Percentiles rank a stretch among this genome's conserved stretches.
Conservation (phyloP, 2,797 vertebrate genomes). For the Rhinoraja longicauda region DNA sequence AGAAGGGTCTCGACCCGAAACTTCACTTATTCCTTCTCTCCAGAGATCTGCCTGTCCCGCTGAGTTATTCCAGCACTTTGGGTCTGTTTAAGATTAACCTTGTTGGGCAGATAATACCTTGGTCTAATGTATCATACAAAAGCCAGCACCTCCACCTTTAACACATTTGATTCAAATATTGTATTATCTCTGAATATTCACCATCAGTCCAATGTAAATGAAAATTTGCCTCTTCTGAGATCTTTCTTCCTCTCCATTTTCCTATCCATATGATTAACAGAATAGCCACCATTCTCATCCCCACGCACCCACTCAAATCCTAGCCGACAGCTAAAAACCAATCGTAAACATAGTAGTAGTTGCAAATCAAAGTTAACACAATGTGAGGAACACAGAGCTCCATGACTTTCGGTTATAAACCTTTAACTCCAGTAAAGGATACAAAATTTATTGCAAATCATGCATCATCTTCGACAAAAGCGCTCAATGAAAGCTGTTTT, state of each 20-base stretch:
- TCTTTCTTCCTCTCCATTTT: background rate
- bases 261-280: background rate
- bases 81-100: background rate
- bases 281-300: background rate
- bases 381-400: background rate
- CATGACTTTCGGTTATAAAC: background rate
- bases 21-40: too few relatives aligned
- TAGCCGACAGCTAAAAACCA: background rate
- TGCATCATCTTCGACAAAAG: background rate
- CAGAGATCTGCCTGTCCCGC: too few relatives aligned
- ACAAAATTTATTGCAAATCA: background rate
- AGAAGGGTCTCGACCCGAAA: too few relatives aligned
- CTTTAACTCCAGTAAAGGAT: background rate
- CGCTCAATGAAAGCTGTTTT: background rate
- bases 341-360: background rate
- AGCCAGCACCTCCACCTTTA: background rate
- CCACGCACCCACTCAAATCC: background rate
- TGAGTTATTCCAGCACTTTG: too few relatives aligned
- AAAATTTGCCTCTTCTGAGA: background rate
- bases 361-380: background rate
- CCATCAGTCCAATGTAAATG: background rate
- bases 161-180: background rate
- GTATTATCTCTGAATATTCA: background rate
- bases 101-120: too few relatives aligned
- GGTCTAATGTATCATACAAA: background rate